These are phyloP conservation scores for Drosophila bocki DNA, from an alignment of 1,140 invertebrate genomes.

Conservation along the genomic window DNA sequence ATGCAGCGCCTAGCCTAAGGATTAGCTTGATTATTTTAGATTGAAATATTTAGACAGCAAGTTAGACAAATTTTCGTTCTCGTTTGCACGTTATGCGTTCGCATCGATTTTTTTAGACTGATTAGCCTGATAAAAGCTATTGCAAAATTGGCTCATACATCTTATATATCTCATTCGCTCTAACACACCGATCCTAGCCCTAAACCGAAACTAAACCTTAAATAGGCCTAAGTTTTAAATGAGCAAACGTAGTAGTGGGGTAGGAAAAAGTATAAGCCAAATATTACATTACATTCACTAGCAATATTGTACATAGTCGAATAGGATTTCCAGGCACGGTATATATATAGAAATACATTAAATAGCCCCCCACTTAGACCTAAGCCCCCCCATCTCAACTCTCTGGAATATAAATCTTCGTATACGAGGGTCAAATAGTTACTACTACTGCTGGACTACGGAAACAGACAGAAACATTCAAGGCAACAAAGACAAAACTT, in stretches of 20 bases:
- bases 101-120: conserved; percentile 75
- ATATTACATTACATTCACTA: conserved; percentile 65
- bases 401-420: conserved; percentile 41
- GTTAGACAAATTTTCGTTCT: conserved; percentile 59
- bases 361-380: conserved; percentile 41
- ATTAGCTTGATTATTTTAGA: conserved; percentile 64
- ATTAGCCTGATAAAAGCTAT: conserved; percentile 73
- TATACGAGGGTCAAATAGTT: conserved; percentile 64
- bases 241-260: conserved; percentile 43
- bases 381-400: conserved; percentile 47
- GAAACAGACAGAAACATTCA: conserved; percentile 39
- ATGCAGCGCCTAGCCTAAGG: conserved; percentile 29
- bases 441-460: conserved; percentile 52
- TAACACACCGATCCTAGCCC: conserved; percentile 29
- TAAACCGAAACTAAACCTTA: no score
- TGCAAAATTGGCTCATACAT: conserved; percentile 62
- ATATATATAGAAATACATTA: conserved; percentile 64
- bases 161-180: conserved; percentile 32
- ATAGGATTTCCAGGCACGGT: conserved; percentile 64
- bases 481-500: conserved; percentile 37
- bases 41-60: conserved; percentile 64
- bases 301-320: conserved; percentile 63
- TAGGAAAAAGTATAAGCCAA: conserved; percentile 76
- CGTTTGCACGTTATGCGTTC: conserved; percentile 58
- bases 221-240: conserved; percentile 61